phyloP scores from a whole-genome alignment of 1,140 invertebrate species.

The Heliconius melpomene region DNA sequence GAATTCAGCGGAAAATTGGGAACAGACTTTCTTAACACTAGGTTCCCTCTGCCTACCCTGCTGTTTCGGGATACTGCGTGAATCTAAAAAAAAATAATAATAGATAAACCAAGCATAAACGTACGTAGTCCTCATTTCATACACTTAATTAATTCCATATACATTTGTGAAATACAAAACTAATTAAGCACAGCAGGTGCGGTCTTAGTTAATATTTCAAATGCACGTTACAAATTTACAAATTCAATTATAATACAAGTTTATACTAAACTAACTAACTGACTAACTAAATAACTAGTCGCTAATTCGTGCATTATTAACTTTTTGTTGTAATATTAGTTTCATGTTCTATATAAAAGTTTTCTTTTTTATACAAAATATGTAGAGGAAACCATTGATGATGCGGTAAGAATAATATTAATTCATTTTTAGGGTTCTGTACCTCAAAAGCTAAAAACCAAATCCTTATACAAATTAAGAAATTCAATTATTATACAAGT shows the following conservation, averaged over 20 bases:
- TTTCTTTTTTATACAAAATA: no score
- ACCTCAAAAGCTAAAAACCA: no score
- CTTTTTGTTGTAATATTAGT: not conserved
- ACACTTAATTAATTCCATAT: constrained; percentile 14
- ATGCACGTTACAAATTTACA: constrained; percentile 8
- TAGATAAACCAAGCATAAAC: not conserved
- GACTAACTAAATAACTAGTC: not conserved
- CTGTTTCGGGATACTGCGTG: no score
- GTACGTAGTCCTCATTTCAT: constrained; percentile 9
- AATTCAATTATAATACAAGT: not conserved
- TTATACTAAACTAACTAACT: not conserved
- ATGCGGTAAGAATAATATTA: no score
- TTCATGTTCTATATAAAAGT: not conserved
- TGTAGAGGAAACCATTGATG: no score
- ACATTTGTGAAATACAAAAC: constrained; percentile 20
- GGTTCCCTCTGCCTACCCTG: no score
- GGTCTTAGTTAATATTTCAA: constrained; percentile 17
- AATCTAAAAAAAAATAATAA: no score
- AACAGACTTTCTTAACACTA: no score
- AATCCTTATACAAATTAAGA: not conserved
- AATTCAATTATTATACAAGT: not conserved
- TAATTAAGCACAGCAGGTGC: constrained; percentile 20
- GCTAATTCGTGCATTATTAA: not conserved
- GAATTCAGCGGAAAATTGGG: no score
- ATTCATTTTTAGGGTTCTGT: no score